Percentiles rank a stretch among this genome's conserved stretches.
Evolutionary conservation across 2,888 invertebrate species (phyloP).

Genomic region (Nephrocerus scutellatus): DNA sequence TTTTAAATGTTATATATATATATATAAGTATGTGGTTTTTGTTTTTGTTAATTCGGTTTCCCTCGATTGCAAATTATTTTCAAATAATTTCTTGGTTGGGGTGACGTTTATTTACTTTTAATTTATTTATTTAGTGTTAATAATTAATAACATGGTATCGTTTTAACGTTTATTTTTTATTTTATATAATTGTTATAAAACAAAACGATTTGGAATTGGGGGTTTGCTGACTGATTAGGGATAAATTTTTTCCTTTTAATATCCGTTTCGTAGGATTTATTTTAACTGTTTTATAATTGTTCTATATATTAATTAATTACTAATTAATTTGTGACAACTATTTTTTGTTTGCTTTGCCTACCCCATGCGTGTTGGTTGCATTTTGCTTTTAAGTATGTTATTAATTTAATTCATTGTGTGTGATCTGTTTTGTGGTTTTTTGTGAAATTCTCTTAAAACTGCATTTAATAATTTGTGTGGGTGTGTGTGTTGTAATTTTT

Average conservation of each 20-base stretch:
- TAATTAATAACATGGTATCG: slow-evolving; percentile 22
- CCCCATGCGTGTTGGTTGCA: no score
- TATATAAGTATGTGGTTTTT: slow-evolving; percentile 26
- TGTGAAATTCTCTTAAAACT: no score
- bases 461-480: no score
- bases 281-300: slow-evolving; percentile 16
- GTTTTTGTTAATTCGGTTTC: slow-evolving; percentile 35
- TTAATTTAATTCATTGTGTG: no score
- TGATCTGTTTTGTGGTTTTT: no score
- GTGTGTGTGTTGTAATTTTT: no score
- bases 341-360: no score
- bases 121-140: slow-evolving; percentile 16
- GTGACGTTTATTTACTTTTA: slow-evolving; percentile 16
- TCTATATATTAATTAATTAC: slow-evolving; percentile 19
- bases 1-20: slow-evolving; percentile 24
- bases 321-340: no score
- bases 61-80: no score
- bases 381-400: no score
- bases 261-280: slow-evolving; percentile 21
- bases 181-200: slow-evolving; percentile 24
- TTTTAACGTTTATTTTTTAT: slow-evolving; percentile 20
- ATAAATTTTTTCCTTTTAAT: slow-evolving; percentile 26
- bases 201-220: slow-evolving; percentile 24
- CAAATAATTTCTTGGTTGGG: no score
- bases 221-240: slow-evolving; percentile 14